Evolutionary conservation across 2,888 invertebrate genomes (phyloP), one percentile per base, ranked within the genome.

Genomic region (Watsonalla binaria): DNA sequence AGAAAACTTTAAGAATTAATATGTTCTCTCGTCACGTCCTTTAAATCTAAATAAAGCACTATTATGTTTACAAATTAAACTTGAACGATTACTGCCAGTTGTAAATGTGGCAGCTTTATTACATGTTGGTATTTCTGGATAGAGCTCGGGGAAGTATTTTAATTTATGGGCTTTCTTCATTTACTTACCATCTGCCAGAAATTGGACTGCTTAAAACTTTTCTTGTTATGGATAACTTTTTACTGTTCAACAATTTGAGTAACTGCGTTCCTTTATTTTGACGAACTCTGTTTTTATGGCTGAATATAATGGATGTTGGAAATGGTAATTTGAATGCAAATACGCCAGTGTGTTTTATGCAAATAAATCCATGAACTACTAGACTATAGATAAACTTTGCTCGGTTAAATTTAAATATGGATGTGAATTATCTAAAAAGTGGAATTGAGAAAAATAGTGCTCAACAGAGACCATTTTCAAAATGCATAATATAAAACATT

Each of bases 61-160:
- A 35, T 53, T 58, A 62, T 72, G 70, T 72, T 75, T 74, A 76
- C 58, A 54, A 57, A 53, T 57, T 54, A 54, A 56, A 57, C 51
- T 58, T 53, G 54, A 62, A 58, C 55, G 57, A 60, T 49, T 55
- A 62, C 59, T 56, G 55, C 63, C 60, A 61, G 60, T 61, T 65
- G 58, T 69, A 68, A 66, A 70, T 66, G 68, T 66, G 70, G 63
- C 70, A 70, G 67, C 53, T 76, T 72, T 68, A 76, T 74, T 62
- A 62, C 60, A 46, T 58, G 50, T 61, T 55, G 56, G 57, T 61
- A 47, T 61, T 62, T 60, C 34, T 54, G 57, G 52, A 57, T 58
- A 52, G 53, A 51, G 51, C 46, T 49, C 49, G 39, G 49, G 7
- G 57, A 57, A 59, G 35, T 48, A 37, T 46, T 55, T 58, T 59